A percentile compares a stretch with the other conserved stretches of the same genome.
These are phyloP conservation scores for Polypterus senegalus DNA, from an alignment of 2,113 vertebrate genomes.

Conservation along the genomic window DNA sequence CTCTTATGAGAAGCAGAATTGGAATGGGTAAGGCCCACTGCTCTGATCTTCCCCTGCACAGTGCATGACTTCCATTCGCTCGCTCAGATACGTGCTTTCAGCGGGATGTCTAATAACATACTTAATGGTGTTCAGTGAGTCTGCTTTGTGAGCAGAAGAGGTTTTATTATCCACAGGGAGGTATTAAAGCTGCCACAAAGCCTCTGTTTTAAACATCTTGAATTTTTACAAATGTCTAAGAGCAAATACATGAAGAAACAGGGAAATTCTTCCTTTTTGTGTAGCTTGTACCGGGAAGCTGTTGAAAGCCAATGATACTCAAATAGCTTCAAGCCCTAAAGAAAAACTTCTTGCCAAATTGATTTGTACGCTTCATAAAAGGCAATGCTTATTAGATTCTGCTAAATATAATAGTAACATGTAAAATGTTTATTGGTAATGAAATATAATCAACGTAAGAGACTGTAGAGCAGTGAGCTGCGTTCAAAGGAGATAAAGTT, in stretches of 20 bases:
- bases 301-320: not conserved
- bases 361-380: slow-evolving; percentile 54
- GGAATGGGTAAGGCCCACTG: no score
- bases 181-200: slow-evolving; percentile 3
- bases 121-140: no score
- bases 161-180: slow-evolving; percentile 2
- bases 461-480: slow-evolving; percentile 23
- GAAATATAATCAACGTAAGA: slow-evolving; percentile 47
- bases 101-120: no score
- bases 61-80: no score
- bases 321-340: slow-evolving; percentile 10
- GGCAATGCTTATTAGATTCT: slow-evolving; percentile 52
- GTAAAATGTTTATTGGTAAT: slow-evolving; percentile 47
- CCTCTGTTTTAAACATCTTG: not conserved
- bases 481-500: slow-evolving; percentile 26
- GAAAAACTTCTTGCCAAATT: slow-evolving; percentile 47
- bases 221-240: slow-evolving; percentile 1
- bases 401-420: slow-evolving; percentile 43
- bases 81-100: no score
- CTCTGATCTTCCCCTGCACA: no score
- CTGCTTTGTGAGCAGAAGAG: not conserved
- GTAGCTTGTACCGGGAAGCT: slow-evolving; percentile 3
- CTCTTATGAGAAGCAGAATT: no score
- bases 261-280: not conserved
- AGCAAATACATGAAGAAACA: not conserved